Conservation (phyloP, 1,140 invertebrate genomes). For the Penaeus indicus region DNA sequence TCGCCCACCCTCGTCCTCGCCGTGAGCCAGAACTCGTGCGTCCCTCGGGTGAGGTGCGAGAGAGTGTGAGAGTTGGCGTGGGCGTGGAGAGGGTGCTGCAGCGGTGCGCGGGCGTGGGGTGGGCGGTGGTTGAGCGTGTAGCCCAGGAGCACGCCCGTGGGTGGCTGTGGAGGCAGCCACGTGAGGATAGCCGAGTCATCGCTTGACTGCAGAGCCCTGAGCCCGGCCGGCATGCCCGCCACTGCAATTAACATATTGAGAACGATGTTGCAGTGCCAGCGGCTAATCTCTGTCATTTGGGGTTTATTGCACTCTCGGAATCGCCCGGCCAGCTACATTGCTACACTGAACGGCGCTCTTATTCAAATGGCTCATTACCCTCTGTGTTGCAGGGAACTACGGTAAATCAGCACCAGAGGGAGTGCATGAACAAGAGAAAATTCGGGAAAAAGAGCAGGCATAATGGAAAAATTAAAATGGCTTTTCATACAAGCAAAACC, state of each 20-base stretch:
- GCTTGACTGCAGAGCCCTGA: constrained; percentile 75
- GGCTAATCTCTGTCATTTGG: too few relatives aligned
- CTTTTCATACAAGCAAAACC: too few relatives aligned
- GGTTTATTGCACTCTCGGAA: too few relatives aligned
- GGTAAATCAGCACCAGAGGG: too few relatives aligned
- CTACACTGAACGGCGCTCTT: too few relatives aligned
- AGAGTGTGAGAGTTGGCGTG: constrained; percentile 54
- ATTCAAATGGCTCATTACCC: too few relatives aligned
- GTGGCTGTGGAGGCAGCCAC: constrained; percentile 71
- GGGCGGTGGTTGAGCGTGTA: constrained; percentile 70
- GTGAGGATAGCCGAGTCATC: constrained; percentile 70
- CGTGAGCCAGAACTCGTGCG: constrained; percentile 69
- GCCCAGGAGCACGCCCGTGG: constrained; percentile 72
- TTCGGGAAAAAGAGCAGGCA: too few relatives aligned
- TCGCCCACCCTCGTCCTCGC: constrained; percentile 70
- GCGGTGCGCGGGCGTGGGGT: constrained; percentile 66
- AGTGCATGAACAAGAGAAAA: too few relatives aligned
- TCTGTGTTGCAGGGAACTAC: too few relatives aligned
- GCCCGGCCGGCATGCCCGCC: constrained; percentile 36
- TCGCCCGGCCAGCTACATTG: too few relatives aligned
- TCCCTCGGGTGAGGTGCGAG: constrained; percentile 63
- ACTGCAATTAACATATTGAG: neutral
- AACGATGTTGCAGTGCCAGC: too few relatives aligned
- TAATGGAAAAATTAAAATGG: too few relatives aligned
- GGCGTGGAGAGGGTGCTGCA: constrained; percentile 61